Conservation (phyloP, 92 coral and sea anemone species). For the Anthopleura xanthogrammica region DNA sequence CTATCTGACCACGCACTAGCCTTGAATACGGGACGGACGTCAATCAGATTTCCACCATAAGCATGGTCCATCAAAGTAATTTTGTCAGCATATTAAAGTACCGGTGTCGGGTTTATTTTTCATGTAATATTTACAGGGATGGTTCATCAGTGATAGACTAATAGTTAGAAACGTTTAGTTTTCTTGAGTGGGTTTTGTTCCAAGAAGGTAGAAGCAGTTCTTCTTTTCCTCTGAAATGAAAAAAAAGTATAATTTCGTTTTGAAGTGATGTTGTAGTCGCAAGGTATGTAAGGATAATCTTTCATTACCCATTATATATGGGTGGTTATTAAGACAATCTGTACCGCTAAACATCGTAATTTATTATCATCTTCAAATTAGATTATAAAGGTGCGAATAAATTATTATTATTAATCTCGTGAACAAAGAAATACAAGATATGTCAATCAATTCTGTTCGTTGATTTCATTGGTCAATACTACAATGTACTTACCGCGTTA, state of each 20-base stretch:
- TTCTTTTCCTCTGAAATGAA: conserved; percentile 70
- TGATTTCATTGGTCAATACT: neutral
- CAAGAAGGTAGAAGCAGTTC: conserved; percentile 71
- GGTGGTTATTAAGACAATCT: neutral
- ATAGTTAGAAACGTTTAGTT: conserved; percentile 52
- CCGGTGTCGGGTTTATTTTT: too few relatives aligned
- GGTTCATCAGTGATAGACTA: neutral
- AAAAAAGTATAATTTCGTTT: neutral
- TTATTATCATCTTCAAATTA: too few relatives aligned
- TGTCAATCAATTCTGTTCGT: too few relatives aligned
- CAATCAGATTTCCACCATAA: too few relatives aligned
- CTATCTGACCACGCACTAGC: too few relatives aligned
- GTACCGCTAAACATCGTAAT: too few relatives aligned
- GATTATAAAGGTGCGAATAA: too few relatives aligned
- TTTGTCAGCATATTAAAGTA: too few relatives aligned
- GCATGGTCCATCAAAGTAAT: too few relatives aligned
- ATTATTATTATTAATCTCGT: neutral
- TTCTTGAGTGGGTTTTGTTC: conserved; percentile 86
- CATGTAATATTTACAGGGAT: neutral
- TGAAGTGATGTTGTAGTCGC: too few relatives aligned
- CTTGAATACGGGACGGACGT: too few relatives aligned
- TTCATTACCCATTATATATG: neutral
- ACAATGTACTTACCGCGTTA: conserved; percentile 72
- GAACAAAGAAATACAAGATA: too few relatives aligned
- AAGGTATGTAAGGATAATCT: neutral